Evolutionary conservation across 2,113 vertebrate species (phyloP).

Genomic region (Notarius lentiginosus): DNA sequence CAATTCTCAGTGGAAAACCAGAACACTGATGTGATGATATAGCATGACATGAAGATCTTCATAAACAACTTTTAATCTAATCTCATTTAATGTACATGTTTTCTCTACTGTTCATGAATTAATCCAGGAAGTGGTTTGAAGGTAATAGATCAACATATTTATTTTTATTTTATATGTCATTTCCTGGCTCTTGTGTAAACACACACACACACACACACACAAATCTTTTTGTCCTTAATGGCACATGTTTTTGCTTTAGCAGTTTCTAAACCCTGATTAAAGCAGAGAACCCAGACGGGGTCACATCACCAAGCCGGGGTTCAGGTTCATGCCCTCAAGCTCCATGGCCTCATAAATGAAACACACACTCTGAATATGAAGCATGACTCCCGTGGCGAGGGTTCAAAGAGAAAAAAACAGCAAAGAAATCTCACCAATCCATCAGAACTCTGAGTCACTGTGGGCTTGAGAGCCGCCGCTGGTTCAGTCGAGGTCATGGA

Average conservation of each 20-base stretch:
- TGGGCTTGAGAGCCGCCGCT: neutral
- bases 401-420: conserved; percentile 11
- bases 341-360: neutral
- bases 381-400: neutral
- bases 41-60: neutral
- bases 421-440: conserved; percentile 1
- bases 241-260: neutral
- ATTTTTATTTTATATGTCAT: neutral
- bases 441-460: conserved; percentile 1
- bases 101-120: neutral
- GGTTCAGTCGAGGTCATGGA: conserved; percentile 7
- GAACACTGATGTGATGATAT: neutral
- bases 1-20: neutral
- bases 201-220: conserved; percentile 7
- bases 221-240: neutral
- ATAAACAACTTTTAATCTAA: neutral
- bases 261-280: neutral
- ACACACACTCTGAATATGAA: neutral
- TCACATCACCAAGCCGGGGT: neutral
- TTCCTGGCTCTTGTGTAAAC: neutral
- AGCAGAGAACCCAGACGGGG: neutral
- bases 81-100: neutral
- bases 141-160: neutral
- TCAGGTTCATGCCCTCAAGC: neutral
- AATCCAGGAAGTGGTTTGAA: neutral